phyloP scores from a whole-genome alignment of 2,113 vertebrate genomes.

The Oncorhynchus tshawytscha region DNA sequence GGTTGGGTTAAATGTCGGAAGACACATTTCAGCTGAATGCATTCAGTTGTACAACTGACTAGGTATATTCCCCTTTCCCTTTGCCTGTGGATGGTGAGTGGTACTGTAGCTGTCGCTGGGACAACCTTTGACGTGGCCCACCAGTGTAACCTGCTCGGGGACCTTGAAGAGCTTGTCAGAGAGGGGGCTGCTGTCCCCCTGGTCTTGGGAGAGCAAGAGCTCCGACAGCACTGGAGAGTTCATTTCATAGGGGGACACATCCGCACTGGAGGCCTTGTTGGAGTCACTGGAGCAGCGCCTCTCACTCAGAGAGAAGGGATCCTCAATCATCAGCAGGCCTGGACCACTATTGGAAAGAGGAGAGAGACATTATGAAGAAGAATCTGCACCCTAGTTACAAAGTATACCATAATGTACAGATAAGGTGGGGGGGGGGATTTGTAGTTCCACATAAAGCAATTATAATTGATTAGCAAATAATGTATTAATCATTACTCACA shows the following conservation, averaged over 20 bases:
- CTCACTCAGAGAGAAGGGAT: constrained; percentile 78
- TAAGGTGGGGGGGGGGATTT: accelerated
- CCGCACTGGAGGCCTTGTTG: constrained; percentile 89
- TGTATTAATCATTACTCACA: no score
- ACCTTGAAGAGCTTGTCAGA: constrained; percentile 72
- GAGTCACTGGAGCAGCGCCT: constrained; percentile 86
- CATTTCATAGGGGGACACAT: constrained; percentile 96
- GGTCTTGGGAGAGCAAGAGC: constrained; percentile 71
- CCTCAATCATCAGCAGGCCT: constrained; percentile 69
- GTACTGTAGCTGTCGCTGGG: constrained; percentile 74
- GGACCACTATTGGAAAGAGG: constrained; percentile 73
- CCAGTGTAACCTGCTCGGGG: constrained; percentile 66
- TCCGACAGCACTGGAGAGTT: constrained; percentile 90
- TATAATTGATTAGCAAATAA: no score
- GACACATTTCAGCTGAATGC: no score
- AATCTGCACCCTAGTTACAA: no score
- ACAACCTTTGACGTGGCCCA: constrained; percentile 70
- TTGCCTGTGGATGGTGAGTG: constrained; percentile 69
- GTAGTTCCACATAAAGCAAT: no score
- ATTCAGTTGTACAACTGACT: no score
- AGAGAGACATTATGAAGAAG: background rate
- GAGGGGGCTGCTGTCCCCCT: constrained; percentile 63
- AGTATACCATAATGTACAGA: no score
- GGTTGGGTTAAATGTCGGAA: no score
- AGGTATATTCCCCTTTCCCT: constrained; percentile 18